These are phyloP conservation scores for Ophthalmolycus amberensis DNA, from an alignment of 2,113 vertebrate genomes.

Conservation along the genomic window DNA sequence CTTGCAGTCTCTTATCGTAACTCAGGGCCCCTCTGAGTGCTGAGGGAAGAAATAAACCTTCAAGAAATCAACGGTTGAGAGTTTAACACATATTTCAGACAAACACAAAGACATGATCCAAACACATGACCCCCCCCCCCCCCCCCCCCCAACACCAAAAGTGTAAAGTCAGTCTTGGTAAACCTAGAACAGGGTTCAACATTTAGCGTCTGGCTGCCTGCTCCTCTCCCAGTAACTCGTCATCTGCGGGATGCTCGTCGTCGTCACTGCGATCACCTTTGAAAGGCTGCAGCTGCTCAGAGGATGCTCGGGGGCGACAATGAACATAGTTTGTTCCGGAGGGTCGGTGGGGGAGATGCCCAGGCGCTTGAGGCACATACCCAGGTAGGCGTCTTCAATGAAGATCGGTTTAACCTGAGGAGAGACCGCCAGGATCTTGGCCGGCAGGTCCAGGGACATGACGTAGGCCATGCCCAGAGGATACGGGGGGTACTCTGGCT, in stretches of 20 bases:
- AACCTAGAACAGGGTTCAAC: slow-evolving; percentile 1
- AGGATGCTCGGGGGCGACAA: slow-evolving; percentile 26
- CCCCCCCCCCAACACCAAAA: too few relatives aligned
- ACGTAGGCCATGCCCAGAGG: slow-evolving; percentile 94
- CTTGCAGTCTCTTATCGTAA: too few relatives aligned
- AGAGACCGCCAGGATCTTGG: slow-evolving; percentile 88
- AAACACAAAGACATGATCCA: too few relatives aligned
- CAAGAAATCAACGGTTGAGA: too few relatives aligned
- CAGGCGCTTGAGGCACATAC: slow-evolving; percentile 76
- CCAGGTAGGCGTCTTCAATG: slow-evolving; percentile 88
- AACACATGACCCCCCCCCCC: too few relatives aligned
- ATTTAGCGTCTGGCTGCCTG: slow-evolving; percentile 22
- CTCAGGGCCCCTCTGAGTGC: too few relatives aligned
- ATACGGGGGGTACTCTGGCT: slow-evolving; percentile 91
- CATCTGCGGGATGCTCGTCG: slow-evolving; percentile 42
- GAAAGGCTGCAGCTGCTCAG: slow-evolving; percentile 70
- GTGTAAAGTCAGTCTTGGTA: too few relatives aligned
- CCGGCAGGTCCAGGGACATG: slow-evolving; percentile 91
- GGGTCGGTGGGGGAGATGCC: slow-evolving; percentile 60
- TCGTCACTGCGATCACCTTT: slow-evolving; percentile 57
- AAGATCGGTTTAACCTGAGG: slow-evolving; percentile 88
- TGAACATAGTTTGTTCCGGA: slow-evolving; percentile 26
- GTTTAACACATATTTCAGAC: too few relatives aligned
- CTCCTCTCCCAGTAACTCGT: slow-evolving; percentile 57
- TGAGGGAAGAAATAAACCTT: too few relatives aligned